Evolutionary conservation across 2,888 invertebrate genomes (phyloP).

Genomic region (Apodemia mormo): DNA sequence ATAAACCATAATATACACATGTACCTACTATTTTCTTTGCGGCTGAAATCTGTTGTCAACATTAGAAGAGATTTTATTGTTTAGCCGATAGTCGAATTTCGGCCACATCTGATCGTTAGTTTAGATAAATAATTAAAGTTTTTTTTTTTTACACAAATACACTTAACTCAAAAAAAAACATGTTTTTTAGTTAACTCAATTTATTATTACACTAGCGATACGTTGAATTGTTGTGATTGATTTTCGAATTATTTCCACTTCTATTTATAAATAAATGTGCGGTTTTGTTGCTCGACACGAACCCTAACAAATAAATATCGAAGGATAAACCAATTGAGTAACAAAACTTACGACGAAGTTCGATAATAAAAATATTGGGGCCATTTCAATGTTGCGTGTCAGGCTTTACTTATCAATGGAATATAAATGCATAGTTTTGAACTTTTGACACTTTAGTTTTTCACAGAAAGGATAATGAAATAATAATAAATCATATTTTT

Average conservation of each 20-base stretch:
- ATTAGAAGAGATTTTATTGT: no score
- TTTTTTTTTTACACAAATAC: no score
- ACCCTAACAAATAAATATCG: constrained; percentile 5
- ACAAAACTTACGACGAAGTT: constrained; percentile 11
- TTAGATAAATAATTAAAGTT: no score
- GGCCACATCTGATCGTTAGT: no score
- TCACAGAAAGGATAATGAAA: background rate
- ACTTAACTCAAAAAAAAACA: no score
- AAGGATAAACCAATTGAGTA: constrained; percentile 11
- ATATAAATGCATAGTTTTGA: background rate
- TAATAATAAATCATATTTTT: background rate
- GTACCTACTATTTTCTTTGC: no score
- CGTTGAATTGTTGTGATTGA: background rate
- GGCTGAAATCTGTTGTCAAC: no score
- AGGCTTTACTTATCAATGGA: background rate
- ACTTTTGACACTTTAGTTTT: background rate
- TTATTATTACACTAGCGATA: no score
- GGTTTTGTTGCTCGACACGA: background rate
- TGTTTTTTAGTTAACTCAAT: no score
- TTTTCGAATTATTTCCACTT: background rate
- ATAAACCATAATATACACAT: no score
- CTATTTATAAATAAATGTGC: background rate
- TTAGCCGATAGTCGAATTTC: no score
- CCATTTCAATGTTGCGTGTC: constrained; percentile 9
- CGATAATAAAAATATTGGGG: constrained; percentile 12